Evolutionary conservation across 2,113 vertebrate species (phyloP), one percentile per base, ranked within the genome.

Genomic region (Erpornis zantholeuca): DNA sequence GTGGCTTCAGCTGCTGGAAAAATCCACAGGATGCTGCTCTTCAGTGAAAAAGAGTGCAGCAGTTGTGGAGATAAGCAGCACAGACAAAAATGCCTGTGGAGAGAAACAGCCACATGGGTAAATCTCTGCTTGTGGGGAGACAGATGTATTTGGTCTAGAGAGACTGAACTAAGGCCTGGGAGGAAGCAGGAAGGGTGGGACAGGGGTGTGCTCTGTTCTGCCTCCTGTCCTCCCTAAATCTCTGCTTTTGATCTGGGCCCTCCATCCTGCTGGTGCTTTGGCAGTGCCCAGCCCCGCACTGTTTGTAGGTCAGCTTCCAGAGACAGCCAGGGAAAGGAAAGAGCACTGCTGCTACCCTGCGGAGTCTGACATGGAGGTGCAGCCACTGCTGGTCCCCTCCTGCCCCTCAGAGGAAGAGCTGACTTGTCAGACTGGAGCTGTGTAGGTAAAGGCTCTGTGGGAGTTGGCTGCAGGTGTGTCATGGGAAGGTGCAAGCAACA

Each of bases 121-220:
- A 31, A 70, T 61, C 17, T 73, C 21, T 61, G 59, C 31, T 16
- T 22, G 12, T 31, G 25, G 28, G 20, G 7, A 61, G 65, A 9
- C 64, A 75, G 45, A n/a, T 22, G 19, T 75, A 6, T 92, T 83
- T 49, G 47, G 40, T 60, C 60, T 68, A 8, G 38, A 61, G 54
- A 60, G 83, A 15, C 53, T 72, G 64, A 81, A 24, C 63, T 29
- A 20, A 50, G 79, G 84, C 35, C 52, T 2, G 3, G 22, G 70
- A 96, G 96, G 96, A 97, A 97, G 88, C 94, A 97, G 96, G 92
- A 96, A 97, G 86, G 96, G 94, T 92, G 94, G 85, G 86, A n/a
- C 53, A 28, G 82, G n/a, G 13, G 1, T 83, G 88, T 77, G 54
- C 31, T 80, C 10, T 3, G 38, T 63, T 53, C 82, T 92, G 72